Evolutionary conservation across 2,113 vertebrate species (phyloP).

Genomic region (Cepphus grylle): DNA sequence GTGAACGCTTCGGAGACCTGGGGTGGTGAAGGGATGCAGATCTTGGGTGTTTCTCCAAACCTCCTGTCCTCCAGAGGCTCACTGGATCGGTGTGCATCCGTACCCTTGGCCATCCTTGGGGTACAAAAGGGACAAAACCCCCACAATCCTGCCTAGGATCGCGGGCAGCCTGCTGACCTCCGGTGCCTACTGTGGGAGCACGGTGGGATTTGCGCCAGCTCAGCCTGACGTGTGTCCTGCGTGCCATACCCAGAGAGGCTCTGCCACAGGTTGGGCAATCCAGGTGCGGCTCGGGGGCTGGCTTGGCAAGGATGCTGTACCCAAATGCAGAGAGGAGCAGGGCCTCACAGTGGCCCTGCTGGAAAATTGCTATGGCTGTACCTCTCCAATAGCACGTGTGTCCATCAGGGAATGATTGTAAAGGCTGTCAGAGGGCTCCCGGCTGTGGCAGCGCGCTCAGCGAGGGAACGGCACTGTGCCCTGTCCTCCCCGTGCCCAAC

Average conservation of each 20-base stretch:
- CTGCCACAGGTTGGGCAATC: not conserved
- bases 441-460: not conserved
- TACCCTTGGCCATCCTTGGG: not conserved
- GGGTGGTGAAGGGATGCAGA: not conserved
- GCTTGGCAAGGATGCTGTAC: not conserved
- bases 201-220: not conserved
- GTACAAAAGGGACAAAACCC: not conserved
- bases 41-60: not conserved
- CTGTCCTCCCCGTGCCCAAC: not conserved
- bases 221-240: rapidly evolving
- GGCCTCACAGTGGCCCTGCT: not conserved
- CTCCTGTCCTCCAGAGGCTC: not conserved
- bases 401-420: not conserved
- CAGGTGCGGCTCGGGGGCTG: not conserved
- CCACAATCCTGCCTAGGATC: not conserved
- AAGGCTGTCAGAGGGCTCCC: not conserved
- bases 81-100: rapidly evolving
- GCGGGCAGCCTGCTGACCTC: not conserved
- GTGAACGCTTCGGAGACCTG: not conserved
- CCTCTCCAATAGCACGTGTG: rapidly evolving
- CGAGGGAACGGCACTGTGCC: not conserved
- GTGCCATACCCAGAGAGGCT: not conserved
- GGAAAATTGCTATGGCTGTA: not conserved
- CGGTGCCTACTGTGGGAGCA: not conserved
- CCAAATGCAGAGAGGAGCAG: not conserved